Base-by-base conservation (phyloP, 2,888 invertebrate genomes). In the Thera britannica region DNA sequence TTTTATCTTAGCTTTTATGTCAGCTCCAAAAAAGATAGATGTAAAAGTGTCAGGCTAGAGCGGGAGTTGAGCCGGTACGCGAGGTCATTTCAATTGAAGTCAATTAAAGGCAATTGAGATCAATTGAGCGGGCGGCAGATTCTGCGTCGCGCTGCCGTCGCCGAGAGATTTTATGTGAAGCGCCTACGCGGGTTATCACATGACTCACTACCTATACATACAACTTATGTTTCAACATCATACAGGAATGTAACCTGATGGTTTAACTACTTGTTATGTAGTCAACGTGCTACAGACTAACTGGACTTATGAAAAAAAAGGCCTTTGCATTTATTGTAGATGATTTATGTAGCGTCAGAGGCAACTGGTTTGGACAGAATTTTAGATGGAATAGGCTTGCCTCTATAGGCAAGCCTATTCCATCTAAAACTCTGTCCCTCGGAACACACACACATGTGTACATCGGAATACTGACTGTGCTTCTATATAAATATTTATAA, bases 41-140 rank as follows among this genome's bases (percentile, higher is more conserved):
- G 91, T 91, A 92, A 91, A 90, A 92, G 90, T 92, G 93, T 92
- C 90, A 89, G 84, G 85, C 90, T 90, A 90, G 92, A 90, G 86
- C 88, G 90, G 90, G 89, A 89, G 90, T 84, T 82, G 87, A 89
- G 90, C 85, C 92, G 85, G 89, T 87, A 88, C 87, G 87, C 90
- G 93, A 93, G 93, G 93, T 93, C 93, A 91, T 93, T 89, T 89
- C 93, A 93, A 93, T 93, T 93, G 93, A 92, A 92, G 77, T 85
- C 89, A 89, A 93, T 93, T 93, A 90, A 92, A 92, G 72, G 82
- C 92, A 93, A 93, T 93, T 93, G 92, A 84, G 85, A 86, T 79
- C 93, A 93, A 93, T 93, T 93, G 92, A 93, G 84, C 86, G 85
- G 77, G 89, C 92, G 90, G 93, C 90, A 92, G 93, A 93, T 92